Conservation (phyloP, 2,888 invertebrate genomes). For the Hydraecia micacea region DNA sequence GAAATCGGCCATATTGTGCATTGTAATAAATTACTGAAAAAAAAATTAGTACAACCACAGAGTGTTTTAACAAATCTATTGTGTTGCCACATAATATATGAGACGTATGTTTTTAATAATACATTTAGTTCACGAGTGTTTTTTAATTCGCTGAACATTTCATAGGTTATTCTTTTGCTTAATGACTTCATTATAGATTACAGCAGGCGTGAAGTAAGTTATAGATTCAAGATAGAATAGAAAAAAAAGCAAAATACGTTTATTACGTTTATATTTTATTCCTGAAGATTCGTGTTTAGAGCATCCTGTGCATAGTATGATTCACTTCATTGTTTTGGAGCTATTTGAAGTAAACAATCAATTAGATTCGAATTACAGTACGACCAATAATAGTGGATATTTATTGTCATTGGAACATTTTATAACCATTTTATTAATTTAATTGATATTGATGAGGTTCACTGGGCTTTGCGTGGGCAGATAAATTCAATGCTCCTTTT, state of each 20-base stretch:
- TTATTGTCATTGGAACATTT: slow-evolving; percentile 86
- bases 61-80: slow-evolving; percentile 62
- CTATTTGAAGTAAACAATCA: slow-evolving; percentile 88
- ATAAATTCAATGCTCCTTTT: slow-evolving; percentile 76
- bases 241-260: background rate
- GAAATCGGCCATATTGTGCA: slow-evolving; percentile 58
- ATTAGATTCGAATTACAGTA: slow-evolving; percentile 86
- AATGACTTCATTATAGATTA: slow-evolving; percentile 23
- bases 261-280: slow-evolving; percentile 13
- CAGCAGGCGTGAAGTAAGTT: slow-evolving; percentile 1
- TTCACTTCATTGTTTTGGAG: slow-evolving; percentile 87
- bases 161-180: slow-evolving; percentile 28
- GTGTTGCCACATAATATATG: slow-evolving; percentile 54
- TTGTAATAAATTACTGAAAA: slow-evolving; percentile 60
- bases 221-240: background rate
- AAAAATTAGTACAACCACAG: slow-evolving; percentile 59
- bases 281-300: slow-evolving; percentile 27
- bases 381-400: slow-evolving; percentile 86
- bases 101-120: slow-evolving; percentile 46
- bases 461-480: slow-evolving; percentile 80
- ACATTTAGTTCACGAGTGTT: slow-evolving; percentile 35
- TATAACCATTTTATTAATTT: slow-evolving; percentile 88
- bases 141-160: slow-evolving; percentile 38
- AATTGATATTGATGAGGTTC: slow-evolving; percentile 86
- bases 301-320: slow-evolving; percentile 79